phyloP scores from a whole-genome alignment of 2,113 vertebrate species.

The Callopanchax toddi region DNA sequence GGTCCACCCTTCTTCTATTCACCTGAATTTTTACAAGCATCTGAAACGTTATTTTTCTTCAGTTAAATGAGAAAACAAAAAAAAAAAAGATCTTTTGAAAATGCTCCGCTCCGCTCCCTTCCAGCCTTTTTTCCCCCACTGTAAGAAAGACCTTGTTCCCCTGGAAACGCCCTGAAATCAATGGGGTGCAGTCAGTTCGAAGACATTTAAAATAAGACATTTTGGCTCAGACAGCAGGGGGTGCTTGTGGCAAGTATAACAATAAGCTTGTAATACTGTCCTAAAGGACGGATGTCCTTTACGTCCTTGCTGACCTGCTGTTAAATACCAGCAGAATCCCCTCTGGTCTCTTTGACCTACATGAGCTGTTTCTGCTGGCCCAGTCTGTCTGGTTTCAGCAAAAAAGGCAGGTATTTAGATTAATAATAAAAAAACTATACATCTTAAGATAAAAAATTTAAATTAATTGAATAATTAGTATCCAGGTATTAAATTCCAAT shows the following conservation, averaged over 20 bases:
- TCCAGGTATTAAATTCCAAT: not conserved
- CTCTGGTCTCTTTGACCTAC: constrained; percentile 33
- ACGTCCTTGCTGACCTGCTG: constrained; percentile 38
- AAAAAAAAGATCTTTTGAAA: too few relatives aligned
- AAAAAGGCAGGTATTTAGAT: constrained; percentile 26
- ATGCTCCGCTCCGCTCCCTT: too few relatives aligned
- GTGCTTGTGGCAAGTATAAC: constrained; percentile 27
- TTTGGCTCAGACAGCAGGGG: constrained; percentile 34
- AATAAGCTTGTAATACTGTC: constrained; percentile 38
- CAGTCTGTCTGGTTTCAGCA: constrained; percentile 26
- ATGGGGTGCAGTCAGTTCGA: constrained; percentile 11
- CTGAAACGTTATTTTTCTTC: too few relatives aligned
- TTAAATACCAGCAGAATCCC: constrained; percentile 48
- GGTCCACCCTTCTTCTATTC: too few relatives aligned
- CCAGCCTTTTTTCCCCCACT: constrained; percentile 6
- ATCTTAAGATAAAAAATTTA: too few relatives aligned
- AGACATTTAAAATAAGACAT: constrained; percentile 40
- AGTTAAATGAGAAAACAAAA: too few relatives aligned
- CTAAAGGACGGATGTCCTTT: constrained; percentile 35
- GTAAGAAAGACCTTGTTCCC: constrained; percentile 19
- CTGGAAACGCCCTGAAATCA: constrained; percentile 32
- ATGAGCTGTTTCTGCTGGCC: not conserved
- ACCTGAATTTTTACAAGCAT: too few relatives aligned
- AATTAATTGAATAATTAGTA: not conserved
- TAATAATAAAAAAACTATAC: too few relatives aligned